Evolutionary conservation across 2,113 vertebrate species (phyloP).

Genomic region (Colaptes auratus): DNA sequence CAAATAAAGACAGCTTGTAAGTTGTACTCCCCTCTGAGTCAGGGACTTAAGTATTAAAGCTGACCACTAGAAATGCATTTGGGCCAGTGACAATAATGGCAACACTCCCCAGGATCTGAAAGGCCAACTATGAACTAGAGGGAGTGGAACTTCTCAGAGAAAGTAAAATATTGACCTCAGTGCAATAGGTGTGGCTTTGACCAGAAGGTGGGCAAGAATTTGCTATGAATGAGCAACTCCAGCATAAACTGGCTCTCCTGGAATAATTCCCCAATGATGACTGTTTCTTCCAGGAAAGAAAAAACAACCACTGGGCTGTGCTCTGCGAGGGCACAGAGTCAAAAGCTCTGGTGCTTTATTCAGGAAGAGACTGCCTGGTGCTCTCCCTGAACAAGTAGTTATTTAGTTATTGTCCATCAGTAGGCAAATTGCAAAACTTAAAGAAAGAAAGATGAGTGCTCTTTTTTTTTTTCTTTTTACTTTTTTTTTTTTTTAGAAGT

Average conservation of each 20-base stretch:
- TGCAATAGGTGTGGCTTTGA: neutral
- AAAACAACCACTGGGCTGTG: neutral
- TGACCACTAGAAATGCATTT: neutral
- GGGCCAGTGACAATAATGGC: neutral
- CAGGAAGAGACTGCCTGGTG: neutral
- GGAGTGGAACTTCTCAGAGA: neutral
- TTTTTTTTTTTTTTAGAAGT: neutral
- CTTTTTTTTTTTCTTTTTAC: neutral
- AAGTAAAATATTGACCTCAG: neutral
- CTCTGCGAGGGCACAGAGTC: neutral
- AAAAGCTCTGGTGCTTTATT: neutral
- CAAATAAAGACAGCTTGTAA: neutral
- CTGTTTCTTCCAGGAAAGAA: neutral
- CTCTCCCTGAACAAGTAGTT: neutral
- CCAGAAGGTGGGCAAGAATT: neutral
- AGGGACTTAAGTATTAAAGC: neutral
- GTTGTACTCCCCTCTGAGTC: neutral
- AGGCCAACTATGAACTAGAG: neutral
- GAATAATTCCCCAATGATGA: neutral
- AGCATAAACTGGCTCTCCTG: neutral
- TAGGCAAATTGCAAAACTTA: neutral
- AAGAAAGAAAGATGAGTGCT: neutral
- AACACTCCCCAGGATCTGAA: neutral
- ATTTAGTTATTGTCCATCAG: neutral
- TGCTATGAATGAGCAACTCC: neutral